phyloP scores from a whole-genome alignment of 1,140 invertebrate genomes.

The Centruroides vittatus region DNA sequence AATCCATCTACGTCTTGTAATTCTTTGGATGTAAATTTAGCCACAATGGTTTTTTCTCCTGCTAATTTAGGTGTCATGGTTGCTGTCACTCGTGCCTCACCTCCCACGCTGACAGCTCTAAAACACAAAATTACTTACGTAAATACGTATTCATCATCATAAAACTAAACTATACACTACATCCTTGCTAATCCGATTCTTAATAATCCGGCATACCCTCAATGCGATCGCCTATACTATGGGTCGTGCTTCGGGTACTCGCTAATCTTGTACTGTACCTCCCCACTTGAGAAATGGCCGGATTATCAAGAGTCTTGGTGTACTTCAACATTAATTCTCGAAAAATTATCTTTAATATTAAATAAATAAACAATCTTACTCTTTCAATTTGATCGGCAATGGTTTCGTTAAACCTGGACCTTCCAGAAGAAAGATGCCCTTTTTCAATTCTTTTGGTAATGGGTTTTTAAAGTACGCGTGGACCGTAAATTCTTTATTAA shows the following conservation, averaged over 20 bases:
- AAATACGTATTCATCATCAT: not conserved
- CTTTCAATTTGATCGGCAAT: conserved; percentile 42
- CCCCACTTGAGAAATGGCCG: no score
- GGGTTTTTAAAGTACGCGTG: conserved; percentile 65
- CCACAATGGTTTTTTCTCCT: conserved; percentile 57
- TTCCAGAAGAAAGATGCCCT: conserved; percentile 56
- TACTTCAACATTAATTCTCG: no score
- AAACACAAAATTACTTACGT: conserved; percentile 17
- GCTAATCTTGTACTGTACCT: no score
- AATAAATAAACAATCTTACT: conserved; percentile 1
- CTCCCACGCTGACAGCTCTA: conserved; percentile 41
- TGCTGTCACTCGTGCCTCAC: conserved; percentile 49
- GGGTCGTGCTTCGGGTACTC: no score
- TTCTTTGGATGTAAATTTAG: conserved; percentile 66
- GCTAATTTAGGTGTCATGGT: conserved; percentile 50
- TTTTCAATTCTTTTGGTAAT: conserved; percentile 54
- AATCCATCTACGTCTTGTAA: conserved; percentile 71
- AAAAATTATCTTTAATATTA: no score
- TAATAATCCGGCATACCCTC: no score
- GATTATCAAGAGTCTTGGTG: no score
- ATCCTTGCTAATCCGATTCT: no score
- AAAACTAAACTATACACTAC: not conserved
- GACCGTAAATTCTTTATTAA: conserved; percentile 47
- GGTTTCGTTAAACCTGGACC: conserved; percentile 57
- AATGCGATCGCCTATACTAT: no score